Evolutionary conservation across 2,113 vertebrate species (phyloP).

Genomic region (Apeltes quadracus): DNA sequence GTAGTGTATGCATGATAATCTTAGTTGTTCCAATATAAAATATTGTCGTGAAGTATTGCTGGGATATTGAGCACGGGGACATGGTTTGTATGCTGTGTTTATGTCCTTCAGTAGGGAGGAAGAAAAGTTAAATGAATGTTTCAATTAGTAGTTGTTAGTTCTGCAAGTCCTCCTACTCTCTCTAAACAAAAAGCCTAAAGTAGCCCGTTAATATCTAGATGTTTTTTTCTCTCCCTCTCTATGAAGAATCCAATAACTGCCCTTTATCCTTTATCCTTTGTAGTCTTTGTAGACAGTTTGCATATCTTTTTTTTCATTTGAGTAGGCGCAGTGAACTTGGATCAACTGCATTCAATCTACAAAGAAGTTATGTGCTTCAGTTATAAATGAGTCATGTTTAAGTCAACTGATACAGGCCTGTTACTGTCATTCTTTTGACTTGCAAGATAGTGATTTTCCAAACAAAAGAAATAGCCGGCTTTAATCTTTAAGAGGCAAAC

Average conservation of each 20-base stretch:
- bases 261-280: conserved; percentile 45
- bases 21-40: background rate
- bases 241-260: conserved; percentile 34
- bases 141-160: background rate
- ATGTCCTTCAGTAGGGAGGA: background rate
- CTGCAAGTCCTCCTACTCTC: background rate
- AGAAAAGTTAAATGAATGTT: conserved; percentile 1
- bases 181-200: conserved; percentile 35
- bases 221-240: conserved; percentile 28
- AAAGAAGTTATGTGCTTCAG: background rate
- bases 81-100: background rate
- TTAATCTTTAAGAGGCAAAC: conserved; percentile 27
- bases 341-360: background rate
- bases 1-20: background rate
- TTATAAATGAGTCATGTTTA: conserved; percentile 10
- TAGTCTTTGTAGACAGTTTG: background rate
- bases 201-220: conserved; percentile 37
- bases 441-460: conserved; percentile 15
- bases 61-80: background rate
- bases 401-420: background rate
- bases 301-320: background rate
- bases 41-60: background rate
- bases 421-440: conserved; percentile 17
- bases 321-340: background rate
- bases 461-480: conserved; percentile 18